phyloP scores from a whole-genome alignment of 2,113 vertebrate genomes.

The Bubalus kerabau region DNA sequence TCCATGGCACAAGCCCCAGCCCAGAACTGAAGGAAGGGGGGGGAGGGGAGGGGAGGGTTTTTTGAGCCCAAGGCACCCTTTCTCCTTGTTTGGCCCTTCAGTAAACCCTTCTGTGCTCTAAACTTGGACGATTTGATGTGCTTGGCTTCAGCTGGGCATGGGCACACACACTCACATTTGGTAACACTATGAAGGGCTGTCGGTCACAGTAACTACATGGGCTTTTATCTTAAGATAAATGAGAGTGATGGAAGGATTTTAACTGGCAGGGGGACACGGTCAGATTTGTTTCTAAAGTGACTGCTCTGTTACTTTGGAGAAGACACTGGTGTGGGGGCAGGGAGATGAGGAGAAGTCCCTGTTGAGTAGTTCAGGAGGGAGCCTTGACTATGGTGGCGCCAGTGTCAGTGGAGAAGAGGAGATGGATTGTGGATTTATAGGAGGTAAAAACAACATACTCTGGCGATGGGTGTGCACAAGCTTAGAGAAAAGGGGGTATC shows the following conservation, averaged over 20 bases:
- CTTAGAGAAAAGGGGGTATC: neutral
- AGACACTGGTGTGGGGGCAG: neutral
- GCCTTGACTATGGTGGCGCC: neutral
- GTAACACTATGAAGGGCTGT: neutral
- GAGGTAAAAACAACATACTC: neutral
- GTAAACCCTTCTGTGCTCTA: neutral
- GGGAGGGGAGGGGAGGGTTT: neutral
- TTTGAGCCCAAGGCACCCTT: neutral
- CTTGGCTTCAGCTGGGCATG: neutral
- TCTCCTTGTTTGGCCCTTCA: neutral
- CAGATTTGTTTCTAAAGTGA: neutral
- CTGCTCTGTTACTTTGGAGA: neutral
- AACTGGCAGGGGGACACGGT: neutral
- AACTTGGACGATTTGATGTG: neutral
- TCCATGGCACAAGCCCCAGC: neutral
- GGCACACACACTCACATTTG: neutral
- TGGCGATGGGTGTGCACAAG: neutral
- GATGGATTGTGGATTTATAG: neutral
- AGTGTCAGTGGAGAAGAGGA: neutral
- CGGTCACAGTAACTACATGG: neutral
- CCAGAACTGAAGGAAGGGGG: neutral
- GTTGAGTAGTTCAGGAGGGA: neutral
- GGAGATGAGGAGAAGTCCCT: neutral
- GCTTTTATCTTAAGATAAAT: neutral
- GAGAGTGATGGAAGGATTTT: neutral